Base-by-base conservation (phyloP, 1,140 invertebrate genomes). In the Drosophila sechellia region DNA sequence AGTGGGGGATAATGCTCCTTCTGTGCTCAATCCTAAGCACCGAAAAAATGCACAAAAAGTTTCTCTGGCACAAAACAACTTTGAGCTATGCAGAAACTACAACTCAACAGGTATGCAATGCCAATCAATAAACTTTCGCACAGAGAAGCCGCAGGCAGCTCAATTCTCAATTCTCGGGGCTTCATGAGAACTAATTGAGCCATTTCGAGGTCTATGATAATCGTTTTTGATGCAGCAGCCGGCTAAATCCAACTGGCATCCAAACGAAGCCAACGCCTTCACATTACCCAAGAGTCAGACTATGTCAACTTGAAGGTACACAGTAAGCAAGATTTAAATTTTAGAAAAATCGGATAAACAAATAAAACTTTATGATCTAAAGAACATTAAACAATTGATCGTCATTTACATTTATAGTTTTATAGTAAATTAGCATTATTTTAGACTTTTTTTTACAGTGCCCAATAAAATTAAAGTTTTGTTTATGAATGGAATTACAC, bases 401-500 rank as follows among this genome's bases (percentile, higher is more conserved):
- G 0, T 8, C 31, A 31, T 8, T 31, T 10, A 8, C 31, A 31
- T 10, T 31, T 8, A 31, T 31, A 31, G 31, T 10, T 31, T 2
- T 31, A 31, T 31, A 8, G 6, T 6, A 31, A 31, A 1, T 6
- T 6, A 8, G 27, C 5, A 8, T 2, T 31, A 31, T 20, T 20
- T 20, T 20, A 12, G 10, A 4, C 2, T 20, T 22, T 57, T 27
- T 27, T 8, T 58, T 12, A 6, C 59, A 15, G 59, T 79, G 77
- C 74, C 59, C 73, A 77, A 77, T 83, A 84, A 90, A 85, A 90
- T 90, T 90, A 89, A 89, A 87, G 77, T 90, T 90, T 90, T 89
- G 83, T 90, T 90, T 90, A 90, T 90, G 89, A 90, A 90, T 90
- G 83, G 79, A 90, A 90, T 90, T 90, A 90, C 75, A 80, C 54